These are phyloP conservation scores for Centropristis striata DNA, from an alignment of 2,113 vertebrate genomes.

Conservation along the genomic window DNA sequence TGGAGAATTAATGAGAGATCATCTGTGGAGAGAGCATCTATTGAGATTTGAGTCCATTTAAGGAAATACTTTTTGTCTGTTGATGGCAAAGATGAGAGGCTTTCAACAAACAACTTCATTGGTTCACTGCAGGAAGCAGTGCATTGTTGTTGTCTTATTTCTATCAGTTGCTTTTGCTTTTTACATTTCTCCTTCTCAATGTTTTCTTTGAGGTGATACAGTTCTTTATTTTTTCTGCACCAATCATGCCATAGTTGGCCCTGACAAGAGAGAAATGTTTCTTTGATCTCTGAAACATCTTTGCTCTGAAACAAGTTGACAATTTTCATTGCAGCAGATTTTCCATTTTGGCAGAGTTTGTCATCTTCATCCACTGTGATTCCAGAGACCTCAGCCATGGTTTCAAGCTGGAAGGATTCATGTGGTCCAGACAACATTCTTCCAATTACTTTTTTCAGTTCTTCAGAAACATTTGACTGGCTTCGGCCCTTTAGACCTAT, in stretches of 20 bases:
- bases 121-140: not conserved
- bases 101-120: slow-evolving; percentile 17
- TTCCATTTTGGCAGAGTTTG: slow-evolving; percentile 53
- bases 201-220: slow-evolving; percentile 72
- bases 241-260: slow-evolving; percentile 76
- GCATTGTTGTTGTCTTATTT: slow-evolving; percentile 74
- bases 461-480: slow-evolving; percentile 65
- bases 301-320: slow-evolving; percentile 50
- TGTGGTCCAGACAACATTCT: slow-evolving; percentile 51
- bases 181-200: slow-evolving; percentile 69
- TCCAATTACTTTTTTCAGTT: slow-evolving; percentile 70
- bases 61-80: slow-evolving; percentile 78
- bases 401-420: slow-evolving; percentile 57
- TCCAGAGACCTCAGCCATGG: slow-evolving; percentile 47
- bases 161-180: slow-evolving; percentile 71
- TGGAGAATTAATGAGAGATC: slow-evolving; percentile 63
- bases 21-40: slow-evolving; percentile 63
- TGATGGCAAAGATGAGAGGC: slow-evolving; percentile 43
- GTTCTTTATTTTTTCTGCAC: slow-evolving; percentile 81
- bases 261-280: slow-evolving; percentile 57
- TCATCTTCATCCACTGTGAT: slow-evolving; percentile 78
- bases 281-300: slow-evolving; percentile 76
- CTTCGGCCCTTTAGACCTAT: slow-evolving; percentile 76
- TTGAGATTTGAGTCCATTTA: slow-evolving; percentile 75
- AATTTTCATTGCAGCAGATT: slow-evolving; percentile 50